These are phyloP conservation scores for Dunckerocampus dactyliophorus DNA, from an alignment of 2,113 vertebrate species.

Conservation along the genomic window DNA sequence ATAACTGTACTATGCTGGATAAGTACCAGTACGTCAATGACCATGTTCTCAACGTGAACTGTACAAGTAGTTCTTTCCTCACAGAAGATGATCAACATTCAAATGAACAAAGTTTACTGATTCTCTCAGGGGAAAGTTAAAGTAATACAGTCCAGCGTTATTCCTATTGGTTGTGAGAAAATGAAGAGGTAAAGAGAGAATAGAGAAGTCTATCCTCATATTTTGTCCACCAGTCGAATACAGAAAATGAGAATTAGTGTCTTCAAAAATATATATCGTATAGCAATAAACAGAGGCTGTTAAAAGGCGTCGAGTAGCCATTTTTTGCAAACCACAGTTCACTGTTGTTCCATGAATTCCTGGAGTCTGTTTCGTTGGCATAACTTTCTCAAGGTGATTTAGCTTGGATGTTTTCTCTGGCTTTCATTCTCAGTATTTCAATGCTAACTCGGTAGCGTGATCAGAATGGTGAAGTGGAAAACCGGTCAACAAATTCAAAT, in stretches of 20 bases:
- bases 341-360: not conserved
- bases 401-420: not conserved
- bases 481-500: not conserved
- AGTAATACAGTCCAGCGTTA: too few species aligned
- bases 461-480: not conserved
- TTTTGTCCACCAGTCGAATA: too few species aligned
- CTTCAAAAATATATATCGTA: not conserved
- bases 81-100: too few species aligned
- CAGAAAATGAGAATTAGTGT: not conserved
- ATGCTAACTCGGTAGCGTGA: not conserved
- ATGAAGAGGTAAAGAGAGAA: too few species aligned
- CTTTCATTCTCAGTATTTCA: not conserved
- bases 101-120: constrained; percentile 13
- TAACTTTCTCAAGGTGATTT: not conserved
- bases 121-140: constrained; percentile 6
- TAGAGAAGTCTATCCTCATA: too few species aligned
- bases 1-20: too few species aligned
- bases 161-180: too few species aligned
- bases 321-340: not conserved
- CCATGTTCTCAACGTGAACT: too few species aligned
- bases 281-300: not conserved
- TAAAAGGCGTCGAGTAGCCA: not conserved
- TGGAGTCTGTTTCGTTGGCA: not conserved
- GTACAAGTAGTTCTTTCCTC: too few species aligned
- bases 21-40: too few species aligned